Percentiles rank a stretch among this genome's conserved stretches.
These are phyloP conservation scores for Clistopyga incitator DNA, from an alignment of 2,888 invertebrate species.

Conservation along the genomic window DNA sequence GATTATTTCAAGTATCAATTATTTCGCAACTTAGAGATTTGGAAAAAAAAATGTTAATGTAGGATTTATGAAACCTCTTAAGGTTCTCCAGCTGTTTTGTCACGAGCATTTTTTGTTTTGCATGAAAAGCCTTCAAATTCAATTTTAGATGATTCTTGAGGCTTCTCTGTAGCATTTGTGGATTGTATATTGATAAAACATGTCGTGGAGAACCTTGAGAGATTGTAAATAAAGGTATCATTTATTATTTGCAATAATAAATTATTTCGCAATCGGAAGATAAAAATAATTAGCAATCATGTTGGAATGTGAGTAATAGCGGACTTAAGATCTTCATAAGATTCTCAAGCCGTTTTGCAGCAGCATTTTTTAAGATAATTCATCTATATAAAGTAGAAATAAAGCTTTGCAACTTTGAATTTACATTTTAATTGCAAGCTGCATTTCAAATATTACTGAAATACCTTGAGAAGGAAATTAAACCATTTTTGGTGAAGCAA, in stretches of 20 bases:
- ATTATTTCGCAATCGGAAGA: not conserved
- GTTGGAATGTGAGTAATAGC: not conserved
- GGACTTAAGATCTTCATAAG: too few relatives aligned
- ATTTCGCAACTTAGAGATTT: not conserved
- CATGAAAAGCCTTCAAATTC: not conserved
- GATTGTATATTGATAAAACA: not conserved
- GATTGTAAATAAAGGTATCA: not conserved
- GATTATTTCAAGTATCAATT: not conserved
- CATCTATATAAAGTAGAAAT: too few relatives aligned
- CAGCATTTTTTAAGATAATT: too few relatives aligned
- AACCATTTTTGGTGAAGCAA: too few relatives aligned
- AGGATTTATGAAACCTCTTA: not conserved
- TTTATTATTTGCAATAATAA: not conserved
- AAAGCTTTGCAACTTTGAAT: too few relatives aligned
- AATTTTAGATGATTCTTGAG: not conserved
- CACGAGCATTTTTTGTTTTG: not conserved
- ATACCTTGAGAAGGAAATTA: too few relatives aligned
- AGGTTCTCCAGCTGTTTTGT: not conserved
- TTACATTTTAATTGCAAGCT: too few relatives aligned
- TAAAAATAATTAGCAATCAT: not conserved
- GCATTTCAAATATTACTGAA: too few relatives aligned
- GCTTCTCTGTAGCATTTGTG: not conserved
- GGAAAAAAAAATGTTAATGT: not conserved
- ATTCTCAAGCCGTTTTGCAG: too few relatives aligned
- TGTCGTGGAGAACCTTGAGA: conserved; percentile 2